Evolutionary conservation across 2,888 invertebrate genomes (phyloP).

Genomic region (Sinhomidia bicolor): DNA sequence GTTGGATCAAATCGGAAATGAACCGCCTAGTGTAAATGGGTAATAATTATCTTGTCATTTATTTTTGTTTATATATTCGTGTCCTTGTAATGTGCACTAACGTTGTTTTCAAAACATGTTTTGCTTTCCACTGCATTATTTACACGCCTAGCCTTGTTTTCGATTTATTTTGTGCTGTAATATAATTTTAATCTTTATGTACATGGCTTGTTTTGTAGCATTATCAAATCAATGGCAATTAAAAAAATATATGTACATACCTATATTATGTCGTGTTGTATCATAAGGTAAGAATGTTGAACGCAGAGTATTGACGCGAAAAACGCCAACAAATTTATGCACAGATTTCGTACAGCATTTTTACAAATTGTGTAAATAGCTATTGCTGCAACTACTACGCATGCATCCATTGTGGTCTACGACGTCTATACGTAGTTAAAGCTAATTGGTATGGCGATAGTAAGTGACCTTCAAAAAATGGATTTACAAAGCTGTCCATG

Average conservation of each 20-base stretch:
- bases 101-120: neutral
- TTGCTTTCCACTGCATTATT: neutral
- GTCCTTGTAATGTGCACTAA: too few species aligned
- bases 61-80: neutral
- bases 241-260: neutral
- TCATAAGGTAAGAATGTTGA: neutral
- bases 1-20: neutral
- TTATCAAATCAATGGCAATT: too few species aligned
- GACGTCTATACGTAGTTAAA: neutral
- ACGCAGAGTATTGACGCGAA: neutral
- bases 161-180: neutral
- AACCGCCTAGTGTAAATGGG: neutral
- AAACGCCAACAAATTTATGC: too few species aligned
- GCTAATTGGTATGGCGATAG: too few species aligned
- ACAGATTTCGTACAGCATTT: neutral
- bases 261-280: too few species aligned
- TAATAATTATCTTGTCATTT: neutral
- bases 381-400: neutral
- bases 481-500: neutral
- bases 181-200: too few species aligned
- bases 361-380: neutral
- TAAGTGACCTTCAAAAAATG: neutral
- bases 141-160: neutral
- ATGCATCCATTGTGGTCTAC: neutral
- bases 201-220: too few species aligned